Evolutionary conservation across 2,888 invertebrate species (phyloP), one percentile per base, ranked within the genome.

Genomic region (Heliconius ethilla): DNA sequence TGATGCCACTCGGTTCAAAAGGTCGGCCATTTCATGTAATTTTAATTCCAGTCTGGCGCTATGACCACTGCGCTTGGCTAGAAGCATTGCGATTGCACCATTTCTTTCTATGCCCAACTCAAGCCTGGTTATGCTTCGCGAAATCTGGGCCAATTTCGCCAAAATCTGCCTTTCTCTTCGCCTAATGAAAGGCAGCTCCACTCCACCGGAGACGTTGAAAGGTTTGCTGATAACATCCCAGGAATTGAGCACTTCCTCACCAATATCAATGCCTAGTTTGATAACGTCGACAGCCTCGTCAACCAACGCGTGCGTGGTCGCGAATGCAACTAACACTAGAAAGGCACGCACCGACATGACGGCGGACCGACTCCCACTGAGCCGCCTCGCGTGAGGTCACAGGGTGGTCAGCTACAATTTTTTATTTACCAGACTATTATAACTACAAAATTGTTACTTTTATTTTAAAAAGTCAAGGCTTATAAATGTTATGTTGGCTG

Each of bases 171-270:
- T 91, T 84, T 97, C 96, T 83, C 95, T 95, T 83, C 95, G 93
- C 75, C 95, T 94, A 75, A 96, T 88, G 74, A 96, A 88, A 5
- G 97, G 96, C 75, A 96, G 89, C 25, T 95, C 95, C 10, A 96
- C 94, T 1, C 95, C 95, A 11, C 93, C 90, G 33, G 94, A 90
- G 2, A 91, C 84, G 82, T 95, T 94, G 75, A 95, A 93, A 33
- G 95, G 95, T 76, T 94, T 92, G 75, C 96, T 95, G 45, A 96
- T 91, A 22, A 96, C 86, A 82, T 96, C 95, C 96, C 96, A 96
- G 37, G 96, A 94, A 83, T 95, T 95, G 2, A 96, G 88, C 51
- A 96, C 92, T 73, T 95, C 95, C 74, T 95, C 92, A 45, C 95
- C 95, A 59, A 96, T 95, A 84, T 96, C 96, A 84, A 96, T 96